These are phyloP conservation scores for Ibidorhyncha struthersii DNA, from an alignment of 2,113 vertebrate species.

Conservation along the genomic window DNA sequence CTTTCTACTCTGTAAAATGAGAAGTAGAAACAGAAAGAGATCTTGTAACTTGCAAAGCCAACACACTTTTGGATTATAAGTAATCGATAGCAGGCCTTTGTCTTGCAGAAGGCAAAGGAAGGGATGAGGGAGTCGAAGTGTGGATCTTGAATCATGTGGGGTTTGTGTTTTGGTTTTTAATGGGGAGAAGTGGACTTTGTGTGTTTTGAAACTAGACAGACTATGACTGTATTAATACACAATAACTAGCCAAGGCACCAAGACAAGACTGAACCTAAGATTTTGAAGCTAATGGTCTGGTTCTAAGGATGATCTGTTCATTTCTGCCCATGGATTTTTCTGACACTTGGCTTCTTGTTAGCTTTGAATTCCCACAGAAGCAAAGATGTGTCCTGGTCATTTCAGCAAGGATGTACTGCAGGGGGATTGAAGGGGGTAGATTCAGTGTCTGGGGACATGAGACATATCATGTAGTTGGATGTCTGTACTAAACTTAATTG, in stretches of 20 bases:
- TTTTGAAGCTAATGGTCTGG: neutral
- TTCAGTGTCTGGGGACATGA: rapidly evolving
- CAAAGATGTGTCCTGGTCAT: too few species aligned
- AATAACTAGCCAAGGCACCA: neutral
- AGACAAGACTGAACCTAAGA: neutral
- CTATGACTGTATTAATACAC: neutral
- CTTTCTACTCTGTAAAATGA: neutral
- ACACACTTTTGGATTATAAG: neutral
- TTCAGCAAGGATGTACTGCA: neutral
- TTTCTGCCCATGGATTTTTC: neutral
- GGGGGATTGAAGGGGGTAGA: rapidly evolving
- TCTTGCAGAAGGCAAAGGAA: neutral
- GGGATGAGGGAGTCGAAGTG: rapidly evolving
- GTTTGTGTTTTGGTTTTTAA: neutral
- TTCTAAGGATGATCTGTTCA: neutral
- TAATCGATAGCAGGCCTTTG: neutral
- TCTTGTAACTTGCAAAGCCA: neutral
- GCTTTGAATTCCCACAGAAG: neutral
- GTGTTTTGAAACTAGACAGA: neutral
- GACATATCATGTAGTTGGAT: rapidly evolving
- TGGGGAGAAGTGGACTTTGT: neutral
- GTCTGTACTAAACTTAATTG: neutral
- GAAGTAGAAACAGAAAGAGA: neutral
- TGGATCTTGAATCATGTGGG: neutral
- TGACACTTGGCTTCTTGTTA: neutral